A percentile compares a stretch with the other conserved stretches of the same genome.
Conservation (phyloP, 2,888 invertebrate species). For the Acleris emargana region DNA sequence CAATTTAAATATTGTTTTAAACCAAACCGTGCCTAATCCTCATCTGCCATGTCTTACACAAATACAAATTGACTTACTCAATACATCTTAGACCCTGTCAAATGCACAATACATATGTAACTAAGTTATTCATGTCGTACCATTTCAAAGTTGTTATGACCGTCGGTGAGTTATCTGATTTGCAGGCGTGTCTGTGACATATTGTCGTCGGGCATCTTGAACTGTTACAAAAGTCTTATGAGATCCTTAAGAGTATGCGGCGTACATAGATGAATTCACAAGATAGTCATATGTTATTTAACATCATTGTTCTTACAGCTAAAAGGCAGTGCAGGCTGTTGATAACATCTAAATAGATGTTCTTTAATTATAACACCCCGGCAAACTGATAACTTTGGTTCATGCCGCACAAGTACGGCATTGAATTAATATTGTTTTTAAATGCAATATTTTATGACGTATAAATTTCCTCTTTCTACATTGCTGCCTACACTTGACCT, state of each 20-base stretch:
- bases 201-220: conserved; percentile 58
- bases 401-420: too few species aligned
- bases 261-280: conserved; percentile 12
- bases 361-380: too few species aligned
- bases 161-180: conserved; percentile 58
- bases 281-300: conserved; percentile 1
- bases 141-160: conserved; percentile 61
- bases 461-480: conserved; percentile 3
- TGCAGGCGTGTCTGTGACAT: conserved; percentile 65
- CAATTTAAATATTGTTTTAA: conserved; percentile 11
- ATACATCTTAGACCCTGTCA: conserved; percentile 21
- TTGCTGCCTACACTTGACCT: conserved; percentile 14
- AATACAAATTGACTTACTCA: conserved; percentile 32
- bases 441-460: background rate
- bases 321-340: background rate
- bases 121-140: conserved; percentile 56
- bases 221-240: conserved; percentile 43
- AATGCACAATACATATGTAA: conserved; percentile 25
- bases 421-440: background rate
- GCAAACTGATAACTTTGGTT: too few species aligned
- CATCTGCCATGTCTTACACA: conserved; percentile 24
- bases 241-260: conserved; percentile 40
- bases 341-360: background rate
- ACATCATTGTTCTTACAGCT: background rate
- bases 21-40: conserved; percentile 20